Base-by-base conservation (phyloP, 1,140 invertebrate genomes). In the Lepidostoma basale region DNA sequence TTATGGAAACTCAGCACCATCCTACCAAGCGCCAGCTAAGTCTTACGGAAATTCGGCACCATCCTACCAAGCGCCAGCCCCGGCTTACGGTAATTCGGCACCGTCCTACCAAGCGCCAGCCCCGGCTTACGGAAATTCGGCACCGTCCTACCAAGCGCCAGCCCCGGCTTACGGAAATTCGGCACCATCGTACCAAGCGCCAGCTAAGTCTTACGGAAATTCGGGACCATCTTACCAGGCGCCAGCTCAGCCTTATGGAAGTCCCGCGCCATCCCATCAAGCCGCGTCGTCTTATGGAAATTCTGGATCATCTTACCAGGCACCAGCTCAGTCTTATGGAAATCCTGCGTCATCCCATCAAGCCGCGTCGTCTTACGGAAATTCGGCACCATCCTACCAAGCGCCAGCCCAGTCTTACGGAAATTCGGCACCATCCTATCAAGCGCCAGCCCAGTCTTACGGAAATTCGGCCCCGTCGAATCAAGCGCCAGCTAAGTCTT, bases 251-350 rank as follows among this genome's bases (percentile, higher is more conserved):
- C 23, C 18, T 12, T 49, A 63, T 28, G 44, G 60, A 16, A n/a
- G 22, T 2, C 28, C 60, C 8, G 60, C 60, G 8, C 44, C 44
- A 28, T 2, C 60, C 10, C 25, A 62, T 26, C 14, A 23, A 14
- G 42, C 60, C 10, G 40, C 26, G 3, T n/a, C 28, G 16, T 56
- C 64, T 54, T 39, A 65, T 23, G 60, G 62, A 64, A 68, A 56
- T 56, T 26, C 65, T 33, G 49, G 52, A 18, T 23, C 71, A 47
- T 56, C 58, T 16, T 72, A 74, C 62, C 56, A 45, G 18, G 56
- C 70, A 20, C 36, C 73, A 40, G 59, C 64, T 28, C 56, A 33
- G 39, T 28, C 36, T 10, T 54, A 18, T 10, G 44, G 44, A 20
- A 16, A 14, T 20, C 12, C 16, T 9, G 20, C 44, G 6, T 47